Conservation (phyloP, 2,113 vertebrate genomes). For the Brachyhypopomus occidentalis region DNA sequence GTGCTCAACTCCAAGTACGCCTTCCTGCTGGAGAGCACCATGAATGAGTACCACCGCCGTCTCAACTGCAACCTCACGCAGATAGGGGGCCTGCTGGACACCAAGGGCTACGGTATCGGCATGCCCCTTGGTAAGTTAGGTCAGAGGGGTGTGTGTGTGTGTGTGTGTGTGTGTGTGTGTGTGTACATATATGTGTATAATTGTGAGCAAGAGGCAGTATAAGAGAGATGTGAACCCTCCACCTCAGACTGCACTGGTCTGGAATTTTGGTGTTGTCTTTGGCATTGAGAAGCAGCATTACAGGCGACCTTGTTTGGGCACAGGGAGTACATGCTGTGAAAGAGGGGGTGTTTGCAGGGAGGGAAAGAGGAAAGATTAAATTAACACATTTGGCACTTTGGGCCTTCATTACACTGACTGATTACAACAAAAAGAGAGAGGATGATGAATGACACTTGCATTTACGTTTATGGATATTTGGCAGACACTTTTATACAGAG, state of each 20-base stretch:
- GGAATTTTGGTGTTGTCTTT: not conserved
- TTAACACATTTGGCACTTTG: not conserved
- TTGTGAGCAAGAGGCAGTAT: not conserved
- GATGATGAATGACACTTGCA: not conserved
- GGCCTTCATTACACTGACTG: slow-evolving; percentile 1
- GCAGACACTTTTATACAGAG: not conserved
- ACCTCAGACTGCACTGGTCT: not conserved
- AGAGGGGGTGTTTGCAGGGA: not conserved
- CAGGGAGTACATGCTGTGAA: not conserved
- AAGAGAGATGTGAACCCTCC: no score
- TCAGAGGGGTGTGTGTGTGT: not conserved
- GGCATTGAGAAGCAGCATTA: not conserved
- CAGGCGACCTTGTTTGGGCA: not conserved
- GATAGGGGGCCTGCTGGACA: slow-evolving; percentile 88
- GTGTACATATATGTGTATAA: not conserved
- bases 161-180: not conserved
- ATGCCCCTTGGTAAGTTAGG: slow-evolving; percentile 83
- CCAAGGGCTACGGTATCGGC: slow-evolving; percentile 91
- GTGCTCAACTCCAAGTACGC: slow-evolving; percentile 88
- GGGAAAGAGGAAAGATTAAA: not conserved
- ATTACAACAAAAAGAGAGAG: not conserved
- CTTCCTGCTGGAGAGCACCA: slow-evolving; percentile 88
- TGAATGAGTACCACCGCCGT: slow-evolving; percentile 89
- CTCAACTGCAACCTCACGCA: slow-evolving; percentile 92
- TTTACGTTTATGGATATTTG: not conserved